Conservation (phyloP, 2,888 invertebrate genomes). For the Scaptomyza caliginosa region DNA sequence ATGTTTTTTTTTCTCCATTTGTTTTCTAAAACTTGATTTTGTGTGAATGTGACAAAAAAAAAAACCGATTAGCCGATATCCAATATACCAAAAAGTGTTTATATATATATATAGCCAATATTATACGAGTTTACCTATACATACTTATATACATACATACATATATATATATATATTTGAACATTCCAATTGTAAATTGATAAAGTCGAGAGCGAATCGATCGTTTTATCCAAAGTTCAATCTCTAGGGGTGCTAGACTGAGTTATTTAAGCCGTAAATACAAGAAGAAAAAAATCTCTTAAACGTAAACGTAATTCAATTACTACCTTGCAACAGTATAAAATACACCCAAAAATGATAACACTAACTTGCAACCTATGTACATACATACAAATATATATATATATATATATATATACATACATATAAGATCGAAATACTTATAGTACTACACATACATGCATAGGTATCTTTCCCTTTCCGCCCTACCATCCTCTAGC, state of each 20-base stretch:
- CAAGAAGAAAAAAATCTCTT: conserved; percentile 13
- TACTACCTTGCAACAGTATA: conserved; percentile 70
- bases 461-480: conserved; percentile 16
- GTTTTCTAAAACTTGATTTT: background rate
- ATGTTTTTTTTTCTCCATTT: background rate
- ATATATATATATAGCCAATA: conserved; percentile 35
- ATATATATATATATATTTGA: conserved; percentile 27
- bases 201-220: conserved; percentile 59
- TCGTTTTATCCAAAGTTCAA: conserved; percentile 72
- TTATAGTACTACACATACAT: conserved; percentile 12
- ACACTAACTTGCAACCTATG: conserved; percentile 41
- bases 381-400: conserved; percentile 27
- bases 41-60: background rate
- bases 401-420: conserved; percentile 15
- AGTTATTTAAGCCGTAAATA: conserved; percentile 63
- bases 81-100: conserved; percentile 19
- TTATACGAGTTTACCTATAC: conserved; percentile 41
- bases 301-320: conserved; percentile 71
- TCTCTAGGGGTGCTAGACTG: conserved; percentile 81
- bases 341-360: conserved; percentile 55
- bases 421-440: conserved; percentile 16
- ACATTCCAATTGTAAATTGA: conserved; percentile 65
- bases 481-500: background rate
- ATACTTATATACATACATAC: conserved; percentile 17
- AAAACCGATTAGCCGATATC: conserved; percentile 20